Conservation (phyloP, 1,140 invertebrate genomes). For the Pemphigus obesinymphae region DNA sequence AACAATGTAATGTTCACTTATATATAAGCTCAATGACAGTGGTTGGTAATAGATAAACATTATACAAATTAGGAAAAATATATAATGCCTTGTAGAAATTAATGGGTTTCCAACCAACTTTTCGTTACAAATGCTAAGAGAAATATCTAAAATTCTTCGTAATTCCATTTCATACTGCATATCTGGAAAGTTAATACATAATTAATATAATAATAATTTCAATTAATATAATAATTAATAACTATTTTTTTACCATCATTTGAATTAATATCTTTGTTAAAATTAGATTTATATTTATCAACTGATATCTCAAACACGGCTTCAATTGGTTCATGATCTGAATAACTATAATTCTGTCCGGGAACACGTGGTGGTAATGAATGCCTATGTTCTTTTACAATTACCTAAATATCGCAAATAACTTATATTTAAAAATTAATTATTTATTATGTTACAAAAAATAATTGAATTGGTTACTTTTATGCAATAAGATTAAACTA, state of each 20-base stretch:
- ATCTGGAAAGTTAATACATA: not conserved
- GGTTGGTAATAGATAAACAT: not conserved
- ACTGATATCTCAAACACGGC: conserved; percentile 56
- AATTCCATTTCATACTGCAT: not conserved
- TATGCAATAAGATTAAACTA: too few relatives aligned
- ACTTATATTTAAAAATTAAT: not conserved
- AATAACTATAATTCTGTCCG: conserved; percentile 69
- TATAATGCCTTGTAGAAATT: not conserved
- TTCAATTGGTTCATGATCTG: conserved; percentile 86
- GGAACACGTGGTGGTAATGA: conserved; percentile 72
- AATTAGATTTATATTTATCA: not conserved
- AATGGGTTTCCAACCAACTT: not conserved
- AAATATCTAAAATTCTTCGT: not conserved
- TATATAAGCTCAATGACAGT: not conserved
- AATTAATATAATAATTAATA: not conserved
- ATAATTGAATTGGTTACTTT: too few relatives aligned
- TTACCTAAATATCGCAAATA: conserved; percentile 53
- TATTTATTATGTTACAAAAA: too few relatives aligned
- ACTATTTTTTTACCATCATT: not conserved
- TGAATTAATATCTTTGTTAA: not conserved
- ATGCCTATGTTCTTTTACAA: conserved; percentile 60
- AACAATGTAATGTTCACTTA: too few relatives aligned
- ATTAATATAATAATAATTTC: not conserved
- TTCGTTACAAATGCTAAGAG: not conserved
- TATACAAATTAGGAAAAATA: not conserved